Evolutionary conservation across 2,113 vertebrate genomes (phyloP).

Genomic region (Halichoeres trimaculatus): DNA sequence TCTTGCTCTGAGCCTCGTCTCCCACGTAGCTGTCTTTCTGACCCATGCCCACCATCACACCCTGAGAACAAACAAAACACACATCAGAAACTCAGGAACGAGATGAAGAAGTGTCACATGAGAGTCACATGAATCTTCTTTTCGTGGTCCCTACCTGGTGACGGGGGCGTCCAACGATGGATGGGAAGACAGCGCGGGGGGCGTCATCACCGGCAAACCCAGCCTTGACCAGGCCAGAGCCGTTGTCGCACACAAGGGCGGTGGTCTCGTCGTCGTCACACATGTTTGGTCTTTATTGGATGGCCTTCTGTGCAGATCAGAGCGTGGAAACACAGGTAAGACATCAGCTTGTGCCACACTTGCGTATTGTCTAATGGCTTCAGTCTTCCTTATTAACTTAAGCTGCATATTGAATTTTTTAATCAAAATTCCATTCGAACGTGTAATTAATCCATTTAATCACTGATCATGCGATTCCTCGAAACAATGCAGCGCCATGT

Average conservation of each 20-base stretch:
- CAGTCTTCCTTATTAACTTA: too few relatives aligned
- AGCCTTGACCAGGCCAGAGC: conserved; percentile 98
- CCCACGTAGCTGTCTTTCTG: conserved; percentile 99
- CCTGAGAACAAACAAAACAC: conserved; percentile 77
- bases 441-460: neutral
- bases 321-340: conserved; percentile 5
- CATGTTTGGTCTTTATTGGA: conserved; percentile 84
- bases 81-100: conserved; percentile 25
- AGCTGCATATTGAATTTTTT: neutral
- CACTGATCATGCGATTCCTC: neutral
- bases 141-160: conserved; percentile 87
- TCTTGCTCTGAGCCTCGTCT: conserved; percentile 98
- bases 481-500: conserved; percentile 43
- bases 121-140: neutral
- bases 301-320: conserved; percentile 59
- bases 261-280: conserved; percentile 98
- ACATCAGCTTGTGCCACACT: neutral
- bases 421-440: neutral
- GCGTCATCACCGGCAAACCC: conserved; percentile 98
- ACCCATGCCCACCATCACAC: conserved; percentile 99
- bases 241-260: conserved; percentile 97
- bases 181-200: conserved; percentile 97
- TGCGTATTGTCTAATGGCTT: neutral
- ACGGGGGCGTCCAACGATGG: conserved; percentile 97
- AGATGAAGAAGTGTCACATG: neutral